phyloP scores from a whole-genome alignment of 2,888 invertebrate species.

The Melipona beecheii region DNA sequence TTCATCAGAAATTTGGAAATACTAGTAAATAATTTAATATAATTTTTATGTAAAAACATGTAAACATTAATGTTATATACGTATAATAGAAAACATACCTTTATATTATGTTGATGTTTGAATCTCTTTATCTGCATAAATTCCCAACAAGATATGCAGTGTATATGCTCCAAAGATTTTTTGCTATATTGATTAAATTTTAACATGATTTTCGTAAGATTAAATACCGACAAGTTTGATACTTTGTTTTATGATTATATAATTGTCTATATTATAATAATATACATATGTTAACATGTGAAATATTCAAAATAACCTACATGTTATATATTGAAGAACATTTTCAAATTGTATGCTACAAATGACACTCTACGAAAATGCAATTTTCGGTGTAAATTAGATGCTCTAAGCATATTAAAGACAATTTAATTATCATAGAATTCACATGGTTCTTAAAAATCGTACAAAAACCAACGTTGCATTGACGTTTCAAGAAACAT shows the following conservation, averaged over 20 bases:
- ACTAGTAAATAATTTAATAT: not conserved
- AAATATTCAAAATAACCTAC: conserved; percentile 26
- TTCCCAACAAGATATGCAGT: conserved; percentile 12
- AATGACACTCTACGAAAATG: not conserved
- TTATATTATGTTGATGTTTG: conserved; percentile 36
- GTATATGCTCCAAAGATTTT: conserved; percentile 10
- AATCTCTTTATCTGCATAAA: conserved; percentile 40
- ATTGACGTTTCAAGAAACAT: conserved; percentile 18
- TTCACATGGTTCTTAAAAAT: not conserved
- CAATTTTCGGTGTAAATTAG: not conserved
- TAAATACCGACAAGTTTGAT: conserved; percentile 4
- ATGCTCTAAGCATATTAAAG: not conserved
- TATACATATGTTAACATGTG: not conserved
- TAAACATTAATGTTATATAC: not conserved
- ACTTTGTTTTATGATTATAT: conserved; percentile 23
- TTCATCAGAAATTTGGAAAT: not conserved
- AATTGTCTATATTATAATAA: conserved; percentile 26
- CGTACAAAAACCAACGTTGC: not conserved
- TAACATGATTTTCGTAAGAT: conserved; percentile 42
- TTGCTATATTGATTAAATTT: conserved; percentile 23
- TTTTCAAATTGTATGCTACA: not conserved
- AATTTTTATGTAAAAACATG: not conserved
- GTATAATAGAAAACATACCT: conserved; percentile 26
- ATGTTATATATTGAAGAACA: not conserved
- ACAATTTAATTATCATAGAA: not conserved